Evolutionary conservation across 1,140 invertebrate genomes (phyloP).

Genomic region (Ceratina calcarata): DNA sequence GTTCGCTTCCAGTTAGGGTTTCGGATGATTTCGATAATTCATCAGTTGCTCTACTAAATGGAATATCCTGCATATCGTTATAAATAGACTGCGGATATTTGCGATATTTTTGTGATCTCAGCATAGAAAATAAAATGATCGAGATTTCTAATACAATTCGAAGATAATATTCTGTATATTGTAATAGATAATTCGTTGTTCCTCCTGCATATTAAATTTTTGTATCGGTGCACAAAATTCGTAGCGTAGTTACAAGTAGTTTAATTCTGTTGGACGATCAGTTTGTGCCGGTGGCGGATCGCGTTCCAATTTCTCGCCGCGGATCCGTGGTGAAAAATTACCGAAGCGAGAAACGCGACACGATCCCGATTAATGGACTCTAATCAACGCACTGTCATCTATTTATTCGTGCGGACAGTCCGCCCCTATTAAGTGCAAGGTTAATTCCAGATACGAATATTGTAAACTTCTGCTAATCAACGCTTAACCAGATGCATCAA

Average conservation of each 20-base stretch:
- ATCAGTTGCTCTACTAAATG: not conserved
- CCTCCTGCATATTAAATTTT: too few relatives aligned
- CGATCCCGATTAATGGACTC: slow-evolving; percentile 29
- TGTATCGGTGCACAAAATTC: too few relatives aligned
- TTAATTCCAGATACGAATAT: slow-evolving; percentile 61
- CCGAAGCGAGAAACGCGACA: not conserved
- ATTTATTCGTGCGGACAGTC: slow-evolving; percentile 31
- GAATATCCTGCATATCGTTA: not conserved
- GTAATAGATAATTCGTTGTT: too few relatives aligned
- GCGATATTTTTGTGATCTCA: too few relatives aligned
- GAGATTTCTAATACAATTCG: too few relatives aligned
- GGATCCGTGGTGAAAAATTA: slow-evolving; percentile 14
- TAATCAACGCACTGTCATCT: slow-evolving; percentile 53
- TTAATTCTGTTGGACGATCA: not conserved
- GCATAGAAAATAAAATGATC: too few relatives aligned
- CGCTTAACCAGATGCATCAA: slow-evolving; percentile 63
- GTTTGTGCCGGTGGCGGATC: not conserved
- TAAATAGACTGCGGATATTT: too few relatives aligned
- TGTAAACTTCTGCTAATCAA: slow-evolving; percentile 66
- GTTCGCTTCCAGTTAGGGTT: not conserved
- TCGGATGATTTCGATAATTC: slow-evolving; percentile 14
- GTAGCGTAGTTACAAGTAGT: not conserved
- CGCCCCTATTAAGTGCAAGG: slow-evolving; percentile 35
- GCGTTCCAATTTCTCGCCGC: not conserved
- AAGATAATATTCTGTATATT: too few relatives aligned